A percentile compares a stretch with the other conserved stretches of the same genome.
Evolutionary conservation across 2,888 invertebrate genomes (phyloP).

Genomic region (Meloe dianella): DNA sequence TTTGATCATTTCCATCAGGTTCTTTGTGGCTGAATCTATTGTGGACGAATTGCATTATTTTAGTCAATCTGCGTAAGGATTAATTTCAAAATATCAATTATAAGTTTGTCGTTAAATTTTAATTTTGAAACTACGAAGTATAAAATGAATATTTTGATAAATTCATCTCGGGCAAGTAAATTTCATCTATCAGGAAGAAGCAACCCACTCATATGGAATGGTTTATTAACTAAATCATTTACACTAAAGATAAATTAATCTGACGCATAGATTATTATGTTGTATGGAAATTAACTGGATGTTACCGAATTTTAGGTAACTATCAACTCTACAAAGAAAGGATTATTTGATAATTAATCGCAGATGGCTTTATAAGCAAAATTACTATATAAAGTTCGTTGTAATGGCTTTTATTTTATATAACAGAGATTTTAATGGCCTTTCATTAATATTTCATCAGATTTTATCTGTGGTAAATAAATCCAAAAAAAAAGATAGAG

Average conservation of each 20-base stretch:
- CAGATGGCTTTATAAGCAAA: not conserved
- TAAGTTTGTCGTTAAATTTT: not conserved
- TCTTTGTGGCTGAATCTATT: no score
- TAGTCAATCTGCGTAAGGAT: not conserved
- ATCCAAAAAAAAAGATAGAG: not conserved
- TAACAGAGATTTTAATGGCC: not conserved
- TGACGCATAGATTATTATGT: not conserved
- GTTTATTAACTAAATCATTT: not conserved
- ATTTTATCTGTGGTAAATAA: not conserved
- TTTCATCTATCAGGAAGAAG: not conserved
- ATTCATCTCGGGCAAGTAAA: not conserved
- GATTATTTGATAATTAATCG: not conserved
- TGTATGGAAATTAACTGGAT: not conserved
- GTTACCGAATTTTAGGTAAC: not conserved
- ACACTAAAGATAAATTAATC: not conserved
- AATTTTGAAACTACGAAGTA: not conserved
- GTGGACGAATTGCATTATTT: no score
- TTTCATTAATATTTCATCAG: not conserved
- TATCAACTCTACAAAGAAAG: conserved; percentile 1
- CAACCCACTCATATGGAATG: not conserved
- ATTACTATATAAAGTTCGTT: not conserved
- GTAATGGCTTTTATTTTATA: not conserved
- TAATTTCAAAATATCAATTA: not conserved
- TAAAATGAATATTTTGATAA: not conserved
- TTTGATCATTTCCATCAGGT: no score